phyloP scores from a whole-genome alignment of 2,113 vertebrate genomes.

The Cyanistes caeruleus region DNA sequence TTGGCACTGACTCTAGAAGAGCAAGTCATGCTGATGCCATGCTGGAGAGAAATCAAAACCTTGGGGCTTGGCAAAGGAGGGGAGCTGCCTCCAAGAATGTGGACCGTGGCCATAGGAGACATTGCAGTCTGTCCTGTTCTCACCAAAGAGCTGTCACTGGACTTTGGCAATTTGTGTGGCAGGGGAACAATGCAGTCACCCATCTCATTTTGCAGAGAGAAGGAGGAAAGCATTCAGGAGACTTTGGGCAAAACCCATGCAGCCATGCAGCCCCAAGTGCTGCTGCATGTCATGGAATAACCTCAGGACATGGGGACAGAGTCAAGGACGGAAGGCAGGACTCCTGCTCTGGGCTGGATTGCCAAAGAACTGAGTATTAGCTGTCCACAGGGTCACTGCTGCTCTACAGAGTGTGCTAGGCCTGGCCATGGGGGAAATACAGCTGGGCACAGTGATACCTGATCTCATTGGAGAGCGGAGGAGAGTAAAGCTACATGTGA shows the following conservation, averaged over 20 bases:
- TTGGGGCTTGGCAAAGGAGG: not conserved
- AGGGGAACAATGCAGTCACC: not conserved
- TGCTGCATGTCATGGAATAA: not conserved
- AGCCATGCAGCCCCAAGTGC: not conserved
- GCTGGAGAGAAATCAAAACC: not conserved
- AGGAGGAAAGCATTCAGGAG: not conserved
- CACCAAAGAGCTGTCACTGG: not conserved
- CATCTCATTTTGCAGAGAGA: not conserved
- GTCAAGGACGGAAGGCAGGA: not conserved
- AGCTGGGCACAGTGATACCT: not conserved
- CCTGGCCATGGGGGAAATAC: not conserved
- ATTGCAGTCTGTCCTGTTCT: not conserved
- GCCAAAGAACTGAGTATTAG: not conserved
- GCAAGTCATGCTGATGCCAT: not conserved
- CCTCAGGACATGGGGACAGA: not conserved
- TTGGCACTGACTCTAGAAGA: not conserved
- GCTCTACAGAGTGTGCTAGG: not conserved
- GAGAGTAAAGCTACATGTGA: not conserved
- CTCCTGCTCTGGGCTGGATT: not conserved
- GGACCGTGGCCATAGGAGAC: not conserved
- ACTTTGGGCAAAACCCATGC: not conserved
- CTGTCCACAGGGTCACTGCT: not conserved
- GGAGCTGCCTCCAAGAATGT: not conserved
- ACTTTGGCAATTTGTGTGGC: not conserved
- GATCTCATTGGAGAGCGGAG: not conserved